Conservation (phyloP, 2,113 vertebrate genomes). For the Myotis lucifugus region DNA sequence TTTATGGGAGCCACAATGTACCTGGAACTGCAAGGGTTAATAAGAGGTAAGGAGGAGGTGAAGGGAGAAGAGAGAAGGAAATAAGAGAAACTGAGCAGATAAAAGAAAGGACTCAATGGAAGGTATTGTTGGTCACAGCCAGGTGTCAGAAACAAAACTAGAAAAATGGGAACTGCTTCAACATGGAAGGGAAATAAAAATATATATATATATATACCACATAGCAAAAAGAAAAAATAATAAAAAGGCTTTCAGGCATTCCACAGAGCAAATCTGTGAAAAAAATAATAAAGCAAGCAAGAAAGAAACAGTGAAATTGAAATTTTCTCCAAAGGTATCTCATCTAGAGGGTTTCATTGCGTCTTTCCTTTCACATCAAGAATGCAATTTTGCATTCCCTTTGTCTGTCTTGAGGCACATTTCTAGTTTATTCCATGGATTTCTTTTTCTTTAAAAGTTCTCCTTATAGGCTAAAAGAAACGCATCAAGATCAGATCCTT, state of each 20-base stretch:
- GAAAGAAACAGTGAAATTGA: constrained; percentile 84
- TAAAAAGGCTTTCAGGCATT: constrained; percentile 84
- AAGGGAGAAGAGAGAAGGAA: constrained; percentile 81
- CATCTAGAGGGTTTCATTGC: constrained; percentile 83
- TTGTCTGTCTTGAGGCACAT: constrained; percentile 82
- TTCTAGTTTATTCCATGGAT: constrained; percentile 74
- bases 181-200: constrained; percentile 78
- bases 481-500: constrained; percentile 67
- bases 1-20: constrained; percentile 73
- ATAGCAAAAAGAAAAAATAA: constrained; percentile 85
- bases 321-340: constrained; percentile 85
- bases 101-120: constrained; percentile 84
- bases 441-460: constrained; percentile 75
- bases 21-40: constrained; percentile 83
- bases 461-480: constrained; percentile 55
- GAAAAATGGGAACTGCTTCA: constrained; percentile 85
- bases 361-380: constrained; percentile 83
- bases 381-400: constrained; percentile 88
- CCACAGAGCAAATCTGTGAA: constrained; percentile 76
- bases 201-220: constrained; percentile 72
- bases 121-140: constrained; percentile 84
- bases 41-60: constrained; percentile 82
- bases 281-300: constrained; percentile 80
- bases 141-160: constrained; percentile 87
- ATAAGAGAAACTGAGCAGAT: constrained; percentile 82